A percentile compares a stretch with the other conserved stretches of the same genome.
phyloP scores from a whole-genome alignment of 2,113 vertebrate species.

The Pelecanoides urinatrix region DNA sequence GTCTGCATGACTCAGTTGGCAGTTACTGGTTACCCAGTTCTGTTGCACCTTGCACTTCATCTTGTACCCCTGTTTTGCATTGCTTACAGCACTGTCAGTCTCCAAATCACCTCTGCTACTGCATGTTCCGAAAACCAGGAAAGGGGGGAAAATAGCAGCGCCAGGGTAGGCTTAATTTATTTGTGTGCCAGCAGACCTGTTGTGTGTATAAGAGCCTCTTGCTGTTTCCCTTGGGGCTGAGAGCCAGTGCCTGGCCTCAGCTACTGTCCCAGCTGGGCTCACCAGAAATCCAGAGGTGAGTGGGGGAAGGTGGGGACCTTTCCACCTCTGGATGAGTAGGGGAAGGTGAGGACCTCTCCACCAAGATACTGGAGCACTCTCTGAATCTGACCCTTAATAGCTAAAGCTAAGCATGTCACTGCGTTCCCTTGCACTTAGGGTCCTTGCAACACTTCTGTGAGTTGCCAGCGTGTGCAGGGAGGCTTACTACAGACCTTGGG shows the following conservation, averaged over 20 bases:
- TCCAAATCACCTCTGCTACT: background rate
- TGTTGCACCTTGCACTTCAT: background rate
- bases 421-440: background rate
- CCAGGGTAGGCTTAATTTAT: background rate
- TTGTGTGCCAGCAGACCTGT: background rate
- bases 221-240: background rate
- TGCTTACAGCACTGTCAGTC: background rate
- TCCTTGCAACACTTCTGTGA: background rate
- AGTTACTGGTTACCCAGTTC: background rate
- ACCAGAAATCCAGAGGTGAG: background rate
- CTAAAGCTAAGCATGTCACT: background rate
- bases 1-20: background rate
- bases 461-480: rapidly evolving
- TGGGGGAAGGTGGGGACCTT: background rate
- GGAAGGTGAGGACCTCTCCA: background rate
- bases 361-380: background rate
- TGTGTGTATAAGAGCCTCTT: background rate
- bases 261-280: background rate
- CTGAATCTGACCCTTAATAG: background rate
- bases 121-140: background rate
- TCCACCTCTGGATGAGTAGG: background rate
- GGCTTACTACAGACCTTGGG: background rate
- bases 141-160: background rate
- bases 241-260: background rate
- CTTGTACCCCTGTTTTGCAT: background rate